Percentiles rank a stretch among this genome's conserved stretches.
These are phyloP conservation scores for Oophaga sylvatica DNA, from an alignment of 2,797 vertebrate species.

Conservation along the genomic window DNA sequence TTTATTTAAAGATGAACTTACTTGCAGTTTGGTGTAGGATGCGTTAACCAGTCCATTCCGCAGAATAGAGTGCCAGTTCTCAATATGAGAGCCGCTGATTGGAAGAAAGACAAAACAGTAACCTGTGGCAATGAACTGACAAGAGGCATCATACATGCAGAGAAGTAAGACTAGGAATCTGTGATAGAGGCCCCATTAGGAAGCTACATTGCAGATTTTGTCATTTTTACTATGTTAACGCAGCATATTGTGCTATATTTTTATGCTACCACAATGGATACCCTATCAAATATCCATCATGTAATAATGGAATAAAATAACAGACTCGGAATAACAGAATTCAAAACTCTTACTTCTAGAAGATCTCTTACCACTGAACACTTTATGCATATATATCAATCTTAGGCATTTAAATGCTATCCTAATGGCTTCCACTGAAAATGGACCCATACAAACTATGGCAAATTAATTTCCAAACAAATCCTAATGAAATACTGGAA, in stretches of 20 bases:
- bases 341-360: neutral
- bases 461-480: too few relatives aligned
- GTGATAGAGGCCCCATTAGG: too few relatives aligned
- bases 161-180: neutral
- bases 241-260: too few relatives aligned
- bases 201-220: too few relatives aligned
- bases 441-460: neutral
- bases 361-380: neutral
- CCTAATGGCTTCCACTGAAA: neutral
- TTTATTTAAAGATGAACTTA: constrained; percentile 67
- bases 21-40: constrained; percentile 99
- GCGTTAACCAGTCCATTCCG: constrained; percentile 99
- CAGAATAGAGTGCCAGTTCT: constrained; percentile 99
- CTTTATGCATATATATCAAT: neutral
- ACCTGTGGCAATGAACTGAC: neutral
- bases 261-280: too few relatives aligned
- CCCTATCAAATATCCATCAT: too few relatives aligned
- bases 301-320: too few relatives aligned
- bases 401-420: neutral
- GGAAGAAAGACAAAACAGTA: constrained; percentile 59
- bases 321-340: too few relatives aligned
- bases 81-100: constrained; percentile 97
- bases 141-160: too few relatives aligned
- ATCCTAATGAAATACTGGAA: neutral
- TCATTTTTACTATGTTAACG: too few relatives aligned